These are phyloP conservation scores for Agriopis marginaria DNA, from an alignment of 2,888 invertebrate species.

Conservation along the genomic window DNA sequence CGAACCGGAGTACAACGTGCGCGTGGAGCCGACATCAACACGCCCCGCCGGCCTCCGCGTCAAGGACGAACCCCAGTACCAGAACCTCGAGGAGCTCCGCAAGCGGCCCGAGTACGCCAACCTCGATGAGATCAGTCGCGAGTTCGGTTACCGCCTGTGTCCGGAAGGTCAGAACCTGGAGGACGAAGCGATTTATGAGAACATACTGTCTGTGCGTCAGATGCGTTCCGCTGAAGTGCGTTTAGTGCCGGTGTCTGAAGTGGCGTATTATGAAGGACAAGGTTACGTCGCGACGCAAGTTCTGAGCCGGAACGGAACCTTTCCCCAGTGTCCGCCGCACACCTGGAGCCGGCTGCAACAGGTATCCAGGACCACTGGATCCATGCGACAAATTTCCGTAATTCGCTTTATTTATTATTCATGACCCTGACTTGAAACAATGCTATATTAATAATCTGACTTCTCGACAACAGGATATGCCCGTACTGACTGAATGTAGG, in stretches of 20 bases:
- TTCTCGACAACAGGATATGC: constrained; percentile 72
- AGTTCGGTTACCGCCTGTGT: constrained; percentile 82
- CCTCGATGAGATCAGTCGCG: constrained; percentile 82
- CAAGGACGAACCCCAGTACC: constrained; percentile 80
- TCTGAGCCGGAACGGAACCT: constrained; percentile 82
- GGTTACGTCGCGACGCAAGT: constrained; percentile 83
- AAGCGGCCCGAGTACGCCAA: constrained; percentile 83
- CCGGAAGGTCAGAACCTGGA: constrained; percentile 84
- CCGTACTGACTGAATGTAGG: constrained; percentile 61
- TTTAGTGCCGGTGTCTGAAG: constrained; percentile 83
- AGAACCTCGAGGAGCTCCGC: constrained; percentile 79
- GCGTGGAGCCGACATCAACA: constrained; percentile 72
- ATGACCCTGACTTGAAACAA: constrained; percentile 42
- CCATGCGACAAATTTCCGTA: constrained; percentile 76
- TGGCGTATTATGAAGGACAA: constrained; percentile 82
- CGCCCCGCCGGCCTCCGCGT: constrained; percentile 74
- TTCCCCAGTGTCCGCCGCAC: constrained; percentile 83
- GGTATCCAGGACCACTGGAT: constrained; percentile 74
- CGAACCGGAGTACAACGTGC: constrained; percentile 76
- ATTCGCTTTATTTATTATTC: constrained; percentile 48
- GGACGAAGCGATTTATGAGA: constrained; percentile 84
- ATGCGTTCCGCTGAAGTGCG: constrained; percentile 84
- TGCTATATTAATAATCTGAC: constrained; percentile 58
- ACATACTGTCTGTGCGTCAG: constrained; percentile 82
- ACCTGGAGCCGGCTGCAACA: constrained; percentile 81